Conservation (phyloP, 2,888 invertebrate species). For the Eupithecia pulchellata region DNA sequence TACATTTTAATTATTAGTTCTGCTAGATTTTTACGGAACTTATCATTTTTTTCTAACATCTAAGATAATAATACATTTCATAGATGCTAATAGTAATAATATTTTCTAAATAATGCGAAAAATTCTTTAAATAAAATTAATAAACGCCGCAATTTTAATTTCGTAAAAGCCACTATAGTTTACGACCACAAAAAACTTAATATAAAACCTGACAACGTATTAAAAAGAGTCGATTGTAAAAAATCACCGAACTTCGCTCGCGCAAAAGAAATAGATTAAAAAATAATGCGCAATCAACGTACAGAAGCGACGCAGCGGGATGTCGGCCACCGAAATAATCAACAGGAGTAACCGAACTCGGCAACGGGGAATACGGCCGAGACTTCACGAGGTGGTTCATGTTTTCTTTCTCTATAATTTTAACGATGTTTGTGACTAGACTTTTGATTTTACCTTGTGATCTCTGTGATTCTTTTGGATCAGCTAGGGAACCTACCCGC, state of each 20-base stretch:
- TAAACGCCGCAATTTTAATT: background rate
- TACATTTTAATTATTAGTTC: background rate
- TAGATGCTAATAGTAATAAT: background rate
- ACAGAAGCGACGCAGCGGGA: slow-evolving; percentile 74
- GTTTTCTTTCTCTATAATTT: background rate
- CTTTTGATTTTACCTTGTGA: background rate
- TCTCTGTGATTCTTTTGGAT: too few species aligned
- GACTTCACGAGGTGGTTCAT: slow-evolving; percentile 2
- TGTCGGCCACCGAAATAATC: slow-evolving; percentile 78
- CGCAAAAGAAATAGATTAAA: slow-evolving; percentile 51
- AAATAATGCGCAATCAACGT: slow-evolving; percentile 71
- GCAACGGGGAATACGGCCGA: slow-evolving; percentile 29
- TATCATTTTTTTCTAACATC: background rate
- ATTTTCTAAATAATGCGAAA: background rate
- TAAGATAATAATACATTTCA: background rate
- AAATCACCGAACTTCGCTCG: slow-evolving; percentile 30
- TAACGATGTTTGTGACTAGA: background rate
- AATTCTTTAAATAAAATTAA: background rate
- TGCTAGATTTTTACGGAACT: background rate
- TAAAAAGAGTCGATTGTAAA: slow-evolving; percentile 37
- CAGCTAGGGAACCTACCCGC: too few species aligned
- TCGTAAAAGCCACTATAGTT: slow-evolving; percentile 11
- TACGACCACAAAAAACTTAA: slow-evolving; percentile 31
- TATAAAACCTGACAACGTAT: slow-evolving; percentile 44
- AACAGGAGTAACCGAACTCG: slow-evolving; percentile 73